Conservation (phyloP, 2,113 vertebrate genomes). For the Chloropsis cyanopogon region DNA sequence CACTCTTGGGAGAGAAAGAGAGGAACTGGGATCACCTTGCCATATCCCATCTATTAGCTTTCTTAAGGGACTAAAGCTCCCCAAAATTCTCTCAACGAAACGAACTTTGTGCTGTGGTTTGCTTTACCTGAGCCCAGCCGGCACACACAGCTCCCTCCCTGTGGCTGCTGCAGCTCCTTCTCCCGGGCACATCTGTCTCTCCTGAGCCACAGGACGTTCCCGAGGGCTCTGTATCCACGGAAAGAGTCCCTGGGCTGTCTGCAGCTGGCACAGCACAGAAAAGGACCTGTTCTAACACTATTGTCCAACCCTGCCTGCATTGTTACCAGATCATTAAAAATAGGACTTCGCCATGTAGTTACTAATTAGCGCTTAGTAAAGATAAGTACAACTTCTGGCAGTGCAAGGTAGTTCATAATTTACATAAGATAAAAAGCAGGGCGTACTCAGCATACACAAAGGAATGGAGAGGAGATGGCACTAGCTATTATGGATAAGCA, state of each 20-base stretch:
- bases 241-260: not conserved
- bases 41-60: not conserved
- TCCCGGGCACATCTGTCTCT: not conserved
- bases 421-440: not conserved
- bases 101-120: not conserved
- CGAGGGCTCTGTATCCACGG: not conserved
- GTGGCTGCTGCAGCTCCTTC: not conserved
- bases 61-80: not conserved
- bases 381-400: not conserved
- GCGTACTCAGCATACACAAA: not conserved
- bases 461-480: not conserved
- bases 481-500: not conserved
- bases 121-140: not conserved
- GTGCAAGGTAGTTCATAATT: not conserved
- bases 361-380: conserved; percentile 15
- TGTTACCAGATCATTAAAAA: not conserved
- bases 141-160: accelerated
- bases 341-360: not conserved
- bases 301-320: not conserved
- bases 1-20: not conserved
- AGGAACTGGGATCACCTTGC: not conserved
- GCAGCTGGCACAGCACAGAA: not conserved
- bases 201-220: not conserved
- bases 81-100: not conserved
- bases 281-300: not conserved